Evolutionary conservation across 2,113 vertebrate species (phyloP).

Genomic region (Calyptomena viridis): DNA sequence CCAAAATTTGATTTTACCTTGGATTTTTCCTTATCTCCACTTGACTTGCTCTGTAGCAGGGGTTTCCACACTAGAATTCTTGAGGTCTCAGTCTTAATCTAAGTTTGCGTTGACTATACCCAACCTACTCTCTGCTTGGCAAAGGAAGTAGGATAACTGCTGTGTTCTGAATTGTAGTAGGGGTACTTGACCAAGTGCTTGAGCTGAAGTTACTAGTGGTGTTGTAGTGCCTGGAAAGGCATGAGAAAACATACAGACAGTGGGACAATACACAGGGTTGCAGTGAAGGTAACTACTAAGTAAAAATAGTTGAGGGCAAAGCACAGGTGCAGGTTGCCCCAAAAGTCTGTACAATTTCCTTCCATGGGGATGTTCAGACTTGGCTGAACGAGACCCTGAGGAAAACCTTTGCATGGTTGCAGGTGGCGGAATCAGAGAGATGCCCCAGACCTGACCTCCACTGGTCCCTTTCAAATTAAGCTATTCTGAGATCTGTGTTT

Average conservation of each 20-base stretch:
- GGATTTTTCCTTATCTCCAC: not conserved
- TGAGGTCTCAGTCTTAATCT: not conserved
- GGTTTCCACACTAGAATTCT: not conserved
- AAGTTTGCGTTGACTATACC: not conserved
- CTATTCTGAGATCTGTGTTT: not conserved
- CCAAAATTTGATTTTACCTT: not conserved
- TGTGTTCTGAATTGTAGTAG: not conserved
- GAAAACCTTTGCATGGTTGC: not conserved
- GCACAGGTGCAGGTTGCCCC: fast-evolving
- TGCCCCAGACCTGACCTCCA: not conserved
- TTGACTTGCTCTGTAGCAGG: not conserved
- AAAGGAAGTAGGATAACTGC: not conserved
- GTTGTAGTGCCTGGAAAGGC: not conserved
- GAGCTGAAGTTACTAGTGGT: not conserved
- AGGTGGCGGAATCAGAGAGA: not conserved
- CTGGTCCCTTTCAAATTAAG: not conserved
- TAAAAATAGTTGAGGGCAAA: not conserved
- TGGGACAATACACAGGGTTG: fast-evolving
- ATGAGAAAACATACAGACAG: not conserved
- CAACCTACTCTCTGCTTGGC: not conserved
- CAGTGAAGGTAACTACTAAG: not conserved
- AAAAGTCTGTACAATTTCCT: not conserved
- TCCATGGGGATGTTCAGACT: not conserved
- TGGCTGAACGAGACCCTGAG: not conserved
- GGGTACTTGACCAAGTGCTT: not conserved